Conservation (phyloP, 2,113 vertebrate genomes). For the Archilochus colubris region DNA sequence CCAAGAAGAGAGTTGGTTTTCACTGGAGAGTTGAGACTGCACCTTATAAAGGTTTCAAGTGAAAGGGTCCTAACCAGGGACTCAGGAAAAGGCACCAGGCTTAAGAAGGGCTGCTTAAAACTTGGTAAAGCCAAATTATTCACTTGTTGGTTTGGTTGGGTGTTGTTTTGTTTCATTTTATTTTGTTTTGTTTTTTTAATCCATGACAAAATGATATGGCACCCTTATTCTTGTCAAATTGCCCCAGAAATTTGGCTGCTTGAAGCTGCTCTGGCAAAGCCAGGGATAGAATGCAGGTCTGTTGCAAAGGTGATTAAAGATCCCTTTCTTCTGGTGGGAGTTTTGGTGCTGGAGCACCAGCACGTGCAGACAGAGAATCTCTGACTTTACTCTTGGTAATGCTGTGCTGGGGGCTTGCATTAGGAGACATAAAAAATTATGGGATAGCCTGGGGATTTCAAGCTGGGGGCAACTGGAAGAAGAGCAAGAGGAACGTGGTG, state of each 20-base stretch:
- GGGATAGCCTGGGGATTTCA: neutral
- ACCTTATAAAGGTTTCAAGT: neutral
- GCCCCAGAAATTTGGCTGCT: neutral
- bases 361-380: neutral
- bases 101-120: conserved; percentile 57
- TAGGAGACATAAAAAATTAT: neutral
- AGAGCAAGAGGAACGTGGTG: neutral
- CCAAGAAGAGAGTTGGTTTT: conserved; percentile 24
- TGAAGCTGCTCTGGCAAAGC: neutral
- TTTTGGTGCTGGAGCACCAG: neutral
- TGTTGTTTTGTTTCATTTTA: too few relatives aligned
- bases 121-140: conserved; percentile 21
- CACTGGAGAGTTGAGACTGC: neutral
- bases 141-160: neutral
- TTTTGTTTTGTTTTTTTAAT: neutral
- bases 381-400: neutral
- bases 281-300: conserved; percentile 5
- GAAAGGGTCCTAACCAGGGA: neutral
- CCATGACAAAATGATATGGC: neutral
- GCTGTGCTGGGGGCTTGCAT: neutral
- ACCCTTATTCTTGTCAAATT: neutral
- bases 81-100: conserved; percentile 13
- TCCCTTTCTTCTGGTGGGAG: neutral
- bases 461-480: neutral
- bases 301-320: neutral